These are phyloP conservation scores for Balanococcus diminutus DNA, from an alignment of 2,888 invertebrate genomes.

Conservation along the genomic window DNA sequence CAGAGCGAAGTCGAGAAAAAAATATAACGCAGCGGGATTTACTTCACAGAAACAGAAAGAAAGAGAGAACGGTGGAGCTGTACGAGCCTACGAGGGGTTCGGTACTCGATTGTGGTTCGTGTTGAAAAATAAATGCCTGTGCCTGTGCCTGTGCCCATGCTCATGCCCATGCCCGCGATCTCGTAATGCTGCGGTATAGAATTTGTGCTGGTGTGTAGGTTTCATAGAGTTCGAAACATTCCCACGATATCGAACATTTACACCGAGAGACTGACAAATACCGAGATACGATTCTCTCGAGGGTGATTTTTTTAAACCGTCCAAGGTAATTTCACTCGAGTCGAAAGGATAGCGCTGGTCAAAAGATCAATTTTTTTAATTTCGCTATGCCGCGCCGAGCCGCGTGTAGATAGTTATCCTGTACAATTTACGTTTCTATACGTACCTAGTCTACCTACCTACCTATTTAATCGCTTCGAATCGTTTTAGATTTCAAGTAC, in stretches of 20 bases:
- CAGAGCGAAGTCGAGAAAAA: not conserved
- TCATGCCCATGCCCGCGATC: not conserved
- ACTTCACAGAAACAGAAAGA: not conserved
- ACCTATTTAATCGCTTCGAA: not conserved
- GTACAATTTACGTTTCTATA: too few species aligned
- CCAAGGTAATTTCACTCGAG: not conserved
- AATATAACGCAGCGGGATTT: not conserved
- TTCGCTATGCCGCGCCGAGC: not conserved
- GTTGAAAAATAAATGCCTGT: not conserved
- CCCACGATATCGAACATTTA: conserved; percentile 23
- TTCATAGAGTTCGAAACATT: not conserved
- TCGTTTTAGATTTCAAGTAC: not conserved
- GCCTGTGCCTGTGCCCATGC: not conserved
- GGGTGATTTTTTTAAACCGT: not conserved
- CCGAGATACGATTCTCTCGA: not conserved
- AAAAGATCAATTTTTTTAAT: not conserved
- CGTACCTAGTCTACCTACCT: too few species aligned
- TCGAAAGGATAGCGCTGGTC: not conserved
- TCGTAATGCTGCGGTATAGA: not conserved
- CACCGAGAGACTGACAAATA: conserved; percentile 1
- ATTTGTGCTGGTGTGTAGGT: not conserved
- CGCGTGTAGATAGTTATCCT: too few species aligned
- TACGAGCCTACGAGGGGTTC: not conserved
- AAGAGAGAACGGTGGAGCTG: too few species aligned
- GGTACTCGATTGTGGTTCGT: not conserved